phyloP scores from a whole-genome alignment of 2,797 vertebrate species.

The Leuciscus waleckii region DNA sequence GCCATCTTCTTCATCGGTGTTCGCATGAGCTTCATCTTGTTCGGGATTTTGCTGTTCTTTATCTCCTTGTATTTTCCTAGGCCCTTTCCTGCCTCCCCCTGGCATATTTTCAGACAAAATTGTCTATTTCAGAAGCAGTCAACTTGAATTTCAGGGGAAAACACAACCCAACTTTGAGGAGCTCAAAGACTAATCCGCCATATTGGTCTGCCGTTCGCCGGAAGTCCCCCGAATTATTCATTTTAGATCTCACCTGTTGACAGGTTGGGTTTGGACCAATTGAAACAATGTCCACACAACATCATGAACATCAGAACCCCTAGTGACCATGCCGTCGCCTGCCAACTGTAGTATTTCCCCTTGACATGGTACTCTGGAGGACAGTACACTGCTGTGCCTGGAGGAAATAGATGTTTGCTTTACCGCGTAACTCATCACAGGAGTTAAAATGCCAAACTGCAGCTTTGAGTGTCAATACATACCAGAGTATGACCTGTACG shows the following conservation, averaged over 20 bases:
- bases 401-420: not conserved
- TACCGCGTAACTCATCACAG: not conserved
- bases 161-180: too few species aligned
- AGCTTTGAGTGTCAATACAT: not conserved
- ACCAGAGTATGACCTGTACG: not conserved
- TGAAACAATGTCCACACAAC: not conserved
- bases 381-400: not conserved
- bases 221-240: not conserved
- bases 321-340: not conserved
- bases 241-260: not conserved
- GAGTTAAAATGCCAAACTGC: too few species aligned
- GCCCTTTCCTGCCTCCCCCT: too few species aligned
- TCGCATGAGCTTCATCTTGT: too few species aligned
- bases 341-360: not conserved
- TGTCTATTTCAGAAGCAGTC: too few species aligned
- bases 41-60: too few species aligned
- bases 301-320: not conserved
- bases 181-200: too few species aligned
- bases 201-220: too few species aligned
- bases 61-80: too few species aligned
- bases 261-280: not conserved
- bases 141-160: too few species aligned
- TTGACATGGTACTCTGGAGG: not conserved
- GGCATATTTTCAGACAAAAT: too few species aligned
- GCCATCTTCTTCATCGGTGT: too few species aligned